A percentile compares a stretch with the other conserved stretches of the same genome.
Evolutionary conservation across 2,113 vertebrate genomes (phyloP).

Genomic region (Puma concolor): DNA sequence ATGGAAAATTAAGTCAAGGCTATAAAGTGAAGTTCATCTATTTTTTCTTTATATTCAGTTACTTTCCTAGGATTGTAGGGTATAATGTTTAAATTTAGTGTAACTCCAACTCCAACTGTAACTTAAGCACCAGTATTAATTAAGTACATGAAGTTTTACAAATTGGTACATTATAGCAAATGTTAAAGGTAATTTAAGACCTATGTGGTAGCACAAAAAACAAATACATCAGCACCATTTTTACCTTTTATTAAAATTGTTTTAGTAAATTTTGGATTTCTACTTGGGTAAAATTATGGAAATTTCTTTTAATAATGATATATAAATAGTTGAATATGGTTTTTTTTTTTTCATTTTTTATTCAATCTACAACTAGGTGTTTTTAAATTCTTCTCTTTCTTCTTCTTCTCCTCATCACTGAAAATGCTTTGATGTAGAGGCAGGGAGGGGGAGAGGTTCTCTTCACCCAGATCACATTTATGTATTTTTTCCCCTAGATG

Average conservation of each 20-base stretch:
- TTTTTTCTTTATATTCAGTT: not conserved
- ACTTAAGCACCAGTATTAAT: not conserved
- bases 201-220: not conserved
- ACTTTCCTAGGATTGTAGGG: not conserved
- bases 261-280: not conserved
- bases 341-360: not conserved
- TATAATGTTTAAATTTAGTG: not conserved
- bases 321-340: not conserved
- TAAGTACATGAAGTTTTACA: not conserved
- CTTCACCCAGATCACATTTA: not conserved
- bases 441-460: rapidly evolving
- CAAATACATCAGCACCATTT: not conserved
- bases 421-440: not conserved
- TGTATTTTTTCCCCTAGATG: not conserved
- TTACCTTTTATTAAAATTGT: not conserved
- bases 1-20: not conserved
- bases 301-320: not conserved
- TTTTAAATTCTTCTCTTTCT: not conserved
- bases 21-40: not conserved
- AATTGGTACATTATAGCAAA: not conserved
- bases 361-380: not conserved
- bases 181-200: not conserved
- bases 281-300: not conserved
- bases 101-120: not conserved
- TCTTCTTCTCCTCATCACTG: not conserved